Base-by-base conservation (phyloP, 64 coral and sea anemone species). In the Porites lutea region DNA sequence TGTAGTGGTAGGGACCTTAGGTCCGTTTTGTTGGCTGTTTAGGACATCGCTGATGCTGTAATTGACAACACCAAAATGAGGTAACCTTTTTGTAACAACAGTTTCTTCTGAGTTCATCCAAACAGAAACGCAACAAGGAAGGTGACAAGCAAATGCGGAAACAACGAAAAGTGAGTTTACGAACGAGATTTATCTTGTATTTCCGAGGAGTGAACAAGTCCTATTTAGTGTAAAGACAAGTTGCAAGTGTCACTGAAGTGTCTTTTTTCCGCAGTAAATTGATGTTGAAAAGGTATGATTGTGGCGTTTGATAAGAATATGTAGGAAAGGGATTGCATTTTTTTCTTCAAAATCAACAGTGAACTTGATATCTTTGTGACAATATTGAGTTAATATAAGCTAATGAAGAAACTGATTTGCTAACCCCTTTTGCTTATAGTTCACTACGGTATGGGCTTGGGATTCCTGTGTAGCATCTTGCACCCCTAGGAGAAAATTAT, bases 41-140 rank as follows among this genome's bases (percentile, higher is more conserved):
- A 70, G 37, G 68, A 86, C 82, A 86, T 86, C 82, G 0, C 74
- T 88, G 65, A 88, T 88, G n/a, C 57, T 71, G 65, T 72, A 86
- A 86, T 86, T 86, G 71, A 86, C 71, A 51, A 23, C 50, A 54
- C 83, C 83, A 9, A 12, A 13, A 3, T 46, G 77, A 55, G n/a
- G n/a, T 79, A 79, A 52, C 77, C 77, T 52, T 79, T 79, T 55
- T 79, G 11, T 57, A 79, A 27, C 2, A 86, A 51, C 47, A 86
- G 50, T 2, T 71, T 86, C 69, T 45, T 45, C 12, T n/a, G n/a
- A 86, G n/a, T n/a, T 79, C 77, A 23, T 79, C 18, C 16, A 79
- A 13, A 79, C 21, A 18, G 27, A 6, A 67, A 69, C 45, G 64
- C 47, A 67, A 51, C 46, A 86, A 11, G 4, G 16, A 19, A 0